These are phyloP conservation scores for Chloromyia formosa DNA, from an alignment of 2,888 invertebrate genomes.

Conservation along the genomic window DNA sequence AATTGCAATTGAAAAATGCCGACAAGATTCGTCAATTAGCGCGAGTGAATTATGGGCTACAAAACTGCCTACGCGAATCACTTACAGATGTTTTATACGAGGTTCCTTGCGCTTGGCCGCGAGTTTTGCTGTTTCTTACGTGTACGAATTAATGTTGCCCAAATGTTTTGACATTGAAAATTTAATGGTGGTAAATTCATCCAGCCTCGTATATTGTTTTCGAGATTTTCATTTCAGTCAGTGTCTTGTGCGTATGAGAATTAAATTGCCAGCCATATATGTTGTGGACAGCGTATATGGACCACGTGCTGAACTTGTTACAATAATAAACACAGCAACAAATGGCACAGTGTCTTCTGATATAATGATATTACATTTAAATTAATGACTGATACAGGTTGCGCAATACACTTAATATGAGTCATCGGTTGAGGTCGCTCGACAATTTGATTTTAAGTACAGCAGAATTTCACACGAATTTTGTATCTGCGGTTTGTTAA, in stretches of 20 bases:
- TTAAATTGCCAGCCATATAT: not conserved
- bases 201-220: conserved; percentile 14
- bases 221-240: not conserved
- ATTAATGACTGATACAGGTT: too few species aligned
- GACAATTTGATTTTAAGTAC: too few species aligned
- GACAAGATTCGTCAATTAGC: conserved; percentile 34
- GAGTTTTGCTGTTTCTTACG: not conserved
- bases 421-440: too few species aligned
- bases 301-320: conserved; percentile 5
- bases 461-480: too few species aligned
- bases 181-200: not conserved
- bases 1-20: conserved; percentile 27
- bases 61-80: conserved; percentile 17
- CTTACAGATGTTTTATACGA: not conserved
- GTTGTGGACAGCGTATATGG: conserved; percentile 2
- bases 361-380: too few species aligned
- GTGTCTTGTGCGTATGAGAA: conserved; percentile 3
- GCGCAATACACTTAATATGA: too few species aligned
- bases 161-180: conserved; percentile 25
- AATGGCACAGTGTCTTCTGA: too few species aligned
- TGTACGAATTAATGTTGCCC: conserved; percentile 10
- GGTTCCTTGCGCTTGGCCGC: not conserved
- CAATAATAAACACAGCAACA: not conserved
- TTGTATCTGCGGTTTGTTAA: too few species aligned
- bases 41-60: conserved; percentile 30